Conservation (phyloP, 1,140 invertebrate species). For the Lamellibrachia luymesi region DNA sequence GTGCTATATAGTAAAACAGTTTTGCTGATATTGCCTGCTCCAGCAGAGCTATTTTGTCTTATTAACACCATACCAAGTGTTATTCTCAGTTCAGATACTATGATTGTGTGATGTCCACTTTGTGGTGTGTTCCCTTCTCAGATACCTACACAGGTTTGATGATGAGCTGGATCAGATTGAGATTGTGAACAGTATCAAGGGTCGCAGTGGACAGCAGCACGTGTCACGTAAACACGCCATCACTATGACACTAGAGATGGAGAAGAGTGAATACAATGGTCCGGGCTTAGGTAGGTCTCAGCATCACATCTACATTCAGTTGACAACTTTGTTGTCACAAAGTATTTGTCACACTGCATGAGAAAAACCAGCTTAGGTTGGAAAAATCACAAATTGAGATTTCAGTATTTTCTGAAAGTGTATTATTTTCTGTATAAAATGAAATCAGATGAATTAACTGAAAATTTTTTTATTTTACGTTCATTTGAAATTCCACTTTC, state of each 20-base stretch:
- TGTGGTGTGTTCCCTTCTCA: neutral
- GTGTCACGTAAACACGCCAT: conserved; percentile 10
- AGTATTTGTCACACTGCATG: neutral
- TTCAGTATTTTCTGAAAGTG: no score
- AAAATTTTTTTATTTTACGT: no score
- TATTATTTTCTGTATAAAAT: no score
- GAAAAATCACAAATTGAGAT: no score
- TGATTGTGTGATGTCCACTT: neutral
- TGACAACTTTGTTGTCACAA: neutral
- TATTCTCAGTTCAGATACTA: neutral
- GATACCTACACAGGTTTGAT: conserved; percentile 22
- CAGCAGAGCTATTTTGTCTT: neutral
- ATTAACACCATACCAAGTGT: neutral
- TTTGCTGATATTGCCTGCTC: neutral
- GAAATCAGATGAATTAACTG: no score
- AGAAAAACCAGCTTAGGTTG: no score
- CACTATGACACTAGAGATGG: conserved; percentile 10
- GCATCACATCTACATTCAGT: neutral
- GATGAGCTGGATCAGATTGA: conserved; percentile 22
- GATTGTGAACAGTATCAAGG: conserved; percentile 17
- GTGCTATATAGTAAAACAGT: neutral
- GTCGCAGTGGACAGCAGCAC: conserved; percentile 13
- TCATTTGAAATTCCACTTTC: no score
- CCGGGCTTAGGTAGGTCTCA: neutral
- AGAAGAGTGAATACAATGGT: conserved; percentile 11